A percentile compares a stretch with the other conserved stretches of the same genome.
Conservation (phyloP, 2,797 vertebrate species). For the Pristis pectinata region DNA sequence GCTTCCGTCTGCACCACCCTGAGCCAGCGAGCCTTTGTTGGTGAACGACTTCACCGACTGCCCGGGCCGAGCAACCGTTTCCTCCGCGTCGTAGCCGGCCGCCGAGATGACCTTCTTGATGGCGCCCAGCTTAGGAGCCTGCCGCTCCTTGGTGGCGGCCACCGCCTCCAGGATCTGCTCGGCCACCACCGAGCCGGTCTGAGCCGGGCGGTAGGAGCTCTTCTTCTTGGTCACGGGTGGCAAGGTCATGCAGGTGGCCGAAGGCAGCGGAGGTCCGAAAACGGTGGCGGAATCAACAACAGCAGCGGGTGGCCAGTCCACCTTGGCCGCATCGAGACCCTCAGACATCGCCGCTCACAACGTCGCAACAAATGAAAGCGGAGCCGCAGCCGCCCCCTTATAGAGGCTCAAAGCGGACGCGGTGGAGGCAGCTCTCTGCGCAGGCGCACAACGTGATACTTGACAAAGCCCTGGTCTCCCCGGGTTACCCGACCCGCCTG, state of each 20-base stretch:
- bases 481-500: too few species aligned
- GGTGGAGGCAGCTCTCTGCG: not conserved
- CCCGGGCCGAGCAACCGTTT: not conserved
- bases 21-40: not conserved
- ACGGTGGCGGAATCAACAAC: not conserved
- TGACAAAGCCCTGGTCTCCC: too few species aligned
- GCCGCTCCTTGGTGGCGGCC: not conserved
- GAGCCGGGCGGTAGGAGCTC: not conserved
- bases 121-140: not conserved
- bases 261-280: not conserved
- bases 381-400: not conserved
- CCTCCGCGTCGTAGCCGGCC: not conserved
- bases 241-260: too few species aligned
- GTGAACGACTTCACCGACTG: not conserved
- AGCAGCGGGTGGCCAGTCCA: too few species aligned
- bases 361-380: not conserved
- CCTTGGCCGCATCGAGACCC: fast-evolving
- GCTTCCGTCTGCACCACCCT: too few species aligned
- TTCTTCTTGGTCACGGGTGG: not conserved
- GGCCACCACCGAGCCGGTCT: not conserved
- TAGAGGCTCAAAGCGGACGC: not conserved
- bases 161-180: not conserved
- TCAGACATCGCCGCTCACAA: not conserved
- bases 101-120: not conserved
- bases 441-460: too few species aligned